Percentiles rank a stretch among this genome's conserved stretches.
phyloP scores from a whole-genome alignment of 2,797 vertebrate genomes.

The Falco columbarius region DNA sequence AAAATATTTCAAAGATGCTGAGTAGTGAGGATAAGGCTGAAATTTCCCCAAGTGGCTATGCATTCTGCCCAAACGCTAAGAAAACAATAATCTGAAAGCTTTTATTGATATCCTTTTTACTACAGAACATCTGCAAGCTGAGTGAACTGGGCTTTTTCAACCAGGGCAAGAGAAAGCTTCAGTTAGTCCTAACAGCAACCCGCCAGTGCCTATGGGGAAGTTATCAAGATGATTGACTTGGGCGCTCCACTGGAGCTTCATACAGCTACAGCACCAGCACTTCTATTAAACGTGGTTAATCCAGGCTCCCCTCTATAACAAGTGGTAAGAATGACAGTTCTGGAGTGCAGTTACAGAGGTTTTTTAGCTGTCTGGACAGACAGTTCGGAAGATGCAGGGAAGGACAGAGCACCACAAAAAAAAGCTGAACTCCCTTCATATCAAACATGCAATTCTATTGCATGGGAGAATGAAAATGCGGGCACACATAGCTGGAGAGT shows the following conservation, averaged over 20 bases:
- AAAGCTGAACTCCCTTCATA: not conserved
- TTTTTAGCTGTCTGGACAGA: not conserved
- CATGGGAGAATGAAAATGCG: not conserved
- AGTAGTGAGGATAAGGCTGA: not conserved
- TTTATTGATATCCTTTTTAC: not conserved
- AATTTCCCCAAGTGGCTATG: not conserved
- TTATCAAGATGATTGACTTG: not conserved
- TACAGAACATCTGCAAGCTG: not conserved
- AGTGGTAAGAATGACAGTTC: not conserved
- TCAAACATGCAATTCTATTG: not conserved
- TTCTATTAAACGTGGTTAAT: not conserved
- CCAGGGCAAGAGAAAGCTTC: not conserved
- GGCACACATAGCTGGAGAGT: fast-evolving
- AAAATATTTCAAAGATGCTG: not conserved
- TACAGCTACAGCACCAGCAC: not conserved
- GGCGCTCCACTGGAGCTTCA: not conserved
- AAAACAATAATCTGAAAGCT: not conserved
- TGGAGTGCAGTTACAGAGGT: not conserved
- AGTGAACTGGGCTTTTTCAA: not conserved
- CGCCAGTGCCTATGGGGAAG: fast-evolving
- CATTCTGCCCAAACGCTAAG: not conserved
- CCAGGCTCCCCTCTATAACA: not conserved
- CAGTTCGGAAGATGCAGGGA: not conserved
- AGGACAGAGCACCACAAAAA: not conserved
- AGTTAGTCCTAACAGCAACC: not conserved